Percentiles rank a stretch among this genome's conserved stretches.
Evolutionary conservation across 2,888 invertebrate genomes (phyloP).

Genomic region (Helleia helle): DNA sequence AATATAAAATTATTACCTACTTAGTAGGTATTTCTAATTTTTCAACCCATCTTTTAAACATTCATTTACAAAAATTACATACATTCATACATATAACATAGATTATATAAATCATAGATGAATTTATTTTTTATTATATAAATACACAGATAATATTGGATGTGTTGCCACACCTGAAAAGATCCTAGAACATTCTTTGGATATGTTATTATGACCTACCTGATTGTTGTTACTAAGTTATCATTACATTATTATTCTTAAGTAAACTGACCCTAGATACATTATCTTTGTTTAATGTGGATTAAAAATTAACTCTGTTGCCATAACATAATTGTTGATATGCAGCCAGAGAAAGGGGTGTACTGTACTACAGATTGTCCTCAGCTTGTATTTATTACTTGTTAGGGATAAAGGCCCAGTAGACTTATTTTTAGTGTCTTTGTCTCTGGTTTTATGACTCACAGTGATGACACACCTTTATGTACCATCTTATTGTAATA

Average conservation of each 20-base stretch:
- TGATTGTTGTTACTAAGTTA: constrained; percentile 16
- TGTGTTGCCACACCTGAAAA: constrained; percentile 11
- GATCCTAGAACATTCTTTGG: constrained; percentile 16
- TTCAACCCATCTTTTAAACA: no score
- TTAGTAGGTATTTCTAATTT: no score
- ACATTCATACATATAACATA: no score
- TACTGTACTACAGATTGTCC: no score
- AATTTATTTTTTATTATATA: no score
- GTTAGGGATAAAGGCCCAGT: neutral
- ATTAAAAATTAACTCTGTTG: constrained; percentile 16
- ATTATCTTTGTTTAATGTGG: constrained; percentile 3
- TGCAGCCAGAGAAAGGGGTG: neutral
- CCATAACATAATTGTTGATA: constrained; percentile 15
- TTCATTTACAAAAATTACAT: no score
- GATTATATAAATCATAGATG: no score
- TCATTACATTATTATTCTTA: constrained; percentile 15
- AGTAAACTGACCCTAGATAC: constrained; percentile 18
- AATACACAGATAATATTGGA: no score
- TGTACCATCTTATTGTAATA: neutral
- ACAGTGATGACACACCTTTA: neutral
- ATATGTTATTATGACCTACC: constrained; percentile 23
- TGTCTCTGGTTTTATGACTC: neutral
- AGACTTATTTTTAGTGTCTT: constrained; percentile 5
- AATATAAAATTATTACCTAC: no score
- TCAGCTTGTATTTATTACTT: no score